Evolutionary conservation across 1,140 invertebrate genomes (phyloP).

Genomic region (Oreohelix idahoensis): DNA sequence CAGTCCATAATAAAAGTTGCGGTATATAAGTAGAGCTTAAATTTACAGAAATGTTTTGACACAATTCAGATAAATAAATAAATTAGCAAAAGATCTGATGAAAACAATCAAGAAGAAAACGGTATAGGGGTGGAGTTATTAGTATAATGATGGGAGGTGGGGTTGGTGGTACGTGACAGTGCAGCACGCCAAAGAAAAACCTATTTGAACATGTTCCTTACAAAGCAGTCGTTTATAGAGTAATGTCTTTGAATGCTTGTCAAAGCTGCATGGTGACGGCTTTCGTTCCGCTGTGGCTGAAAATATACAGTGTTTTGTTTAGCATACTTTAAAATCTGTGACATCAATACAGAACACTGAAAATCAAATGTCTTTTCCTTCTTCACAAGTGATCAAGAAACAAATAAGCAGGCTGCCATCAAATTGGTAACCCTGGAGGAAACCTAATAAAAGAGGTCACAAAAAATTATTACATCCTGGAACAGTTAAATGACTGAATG

Average conservation of each 20-base stretch:
- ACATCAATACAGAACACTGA: neutral
- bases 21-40: neutral
- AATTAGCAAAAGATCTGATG: neutral
- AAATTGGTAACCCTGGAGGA: neutral
- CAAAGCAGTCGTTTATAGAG: conserved; percentile 33
- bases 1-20: no score
- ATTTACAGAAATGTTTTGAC: neutral
- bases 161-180: neutral
- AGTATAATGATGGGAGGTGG: neutral
- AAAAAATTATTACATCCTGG: no score
- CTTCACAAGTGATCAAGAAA: neutral
- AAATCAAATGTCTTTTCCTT: neutral
- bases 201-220: conserved; percentile 21
- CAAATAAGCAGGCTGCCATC: neutral
- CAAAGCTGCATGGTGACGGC: conserved; percentile 8
- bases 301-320: neutral
- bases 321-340: neutral
- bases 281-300: conserved; percentile 1
- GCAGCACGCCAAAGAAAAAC: conserved; percentile 12
- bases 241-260: conserved; percentile 33
- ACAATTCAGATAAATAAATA: neutral
- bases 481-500: no score
- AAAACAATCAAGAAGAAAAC: neutral
- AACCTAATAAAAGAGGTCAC: neutral
- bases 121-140: neutral